A percentile compares a stretch with the other conserved stretches of the same genome.
phyloP scores from a whole-genome alignment of 2,113 vertebrate species.

The Pachypanchax playfairii region DNA sequence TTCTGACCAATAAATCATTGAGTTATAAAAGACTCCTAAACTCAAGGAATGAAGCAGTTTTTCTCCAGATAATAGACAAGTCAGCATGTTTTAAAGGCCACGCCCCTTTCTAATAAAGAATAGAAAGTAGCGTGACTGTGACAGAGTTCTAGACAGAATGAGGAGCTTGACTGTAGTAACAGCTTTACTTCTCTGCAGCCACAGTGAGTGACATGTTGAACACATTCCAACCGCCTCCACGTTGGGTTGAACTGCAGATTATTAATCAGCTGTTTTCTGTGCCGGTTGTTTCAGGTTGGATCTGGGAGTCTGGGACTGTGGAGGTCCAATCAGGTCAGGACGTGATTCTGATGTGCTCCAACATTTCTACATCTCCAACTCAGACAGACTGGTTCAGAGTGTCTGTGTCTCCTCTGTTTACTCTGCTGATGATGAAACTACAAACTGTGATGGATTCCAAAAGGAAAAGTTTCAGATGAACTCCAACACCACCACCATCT shows the following conservation, averaged over 20 bases:
- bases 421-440: neutral
- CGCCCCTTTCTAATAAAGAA: slow-evolving; percentile 30
- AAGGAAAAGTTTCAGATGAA: slow-evolving; percentile 31
- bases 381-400: slow-evolving; percentile 35
- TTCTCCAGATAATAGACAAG: no score
- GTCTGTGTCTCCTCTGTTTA: slow-evolving; percentile 17
- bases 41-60: no score
- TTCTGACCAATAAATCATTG: no score
- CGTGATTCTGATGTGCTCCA: neutral
- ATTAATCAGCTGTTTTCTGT: neutral
- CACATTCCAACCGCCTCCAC: fast-evolving
- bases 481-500: neutral
- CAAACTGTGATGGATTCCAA: slow-evolving; percentile 4
- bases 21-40: no score
- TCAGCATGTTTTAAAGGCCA: neutral
- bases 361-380: fast-evolving
- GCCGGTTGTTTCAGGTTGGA: slow-evolving; percentile 17
- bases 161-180: slow-evolving; percentile 4
- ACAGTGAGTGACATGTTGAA: neutral
- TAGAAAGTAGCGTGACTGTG: neutral
- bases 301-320: slow-evolving; percentile 15
- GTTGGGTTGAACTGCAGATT: neutral
- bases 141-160: neutral
- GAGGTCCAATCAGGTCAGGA: fast-evolving
- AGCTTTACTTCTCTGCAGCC: slow-evolving; percentile 4